Conservation (phyloP, 2,113 vertebrate species). For the Pachypanchax playfairii region DNA sequence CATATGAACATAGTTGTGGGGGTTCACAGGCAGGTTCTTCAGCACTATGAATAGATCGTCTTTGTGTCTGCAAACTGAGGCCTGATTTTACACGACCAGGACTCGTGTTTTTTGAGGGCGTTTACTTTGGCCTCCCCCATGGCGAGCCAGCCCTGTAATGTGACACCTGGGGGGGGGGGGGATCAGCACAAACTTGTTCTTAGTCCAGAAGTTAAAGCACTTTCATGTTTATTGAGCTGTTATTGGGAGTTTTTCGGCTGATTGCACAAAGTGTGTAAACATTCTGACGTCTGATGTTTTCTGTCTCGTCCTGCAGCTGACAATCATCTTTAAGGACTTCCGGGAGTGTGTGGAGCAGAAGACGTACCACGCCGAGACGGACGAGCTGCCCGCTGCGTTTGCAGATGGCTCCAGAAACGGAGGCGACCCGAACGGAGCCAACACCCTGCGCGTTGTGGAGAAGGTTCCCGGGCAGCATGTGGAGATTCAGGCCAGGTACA, state of each 20-base stretch:
- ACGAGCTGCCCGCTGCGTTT: slow-evolving; percentile 92
- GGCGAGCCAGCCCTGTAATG: slow-evolving; percentile 73
- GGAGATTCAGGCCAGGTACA: slow-evolving; percentile 96
- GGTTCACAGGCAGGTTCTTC: slow-evolving; percentile 78
- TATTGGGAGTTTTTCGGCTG: no score
- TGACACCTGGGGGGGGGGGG: slow-evolving; percentile 62
- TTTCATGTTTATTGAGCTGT: no score
- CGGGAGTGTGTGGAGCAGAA: slow-evolving; percentile 97
- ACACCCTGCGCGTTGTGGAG: slow-evolving; percentile 90
- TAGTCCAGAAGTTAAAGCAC: slow-evolving; percentile 33
- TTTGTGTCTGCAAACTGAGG: slow-evolving; percentile 82
- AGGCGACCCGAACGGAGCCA: slow-evolving; percentile 89
- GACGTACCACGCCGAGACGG: slow-evolving; percentile 94
- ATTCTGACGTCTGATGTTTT: background rate
- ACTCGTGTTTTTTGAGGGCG: slow-evolving; percentile 76
- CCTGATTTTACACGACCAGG: slow-evolving; percentile 76
- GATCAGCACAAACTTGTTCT: slow-evolving; percentile 55
- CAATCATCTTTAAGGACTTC: slow-evolving; percentile 98
- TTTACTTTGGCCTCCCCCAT: slow-evolving; percentile 75
- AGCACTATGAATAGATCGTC: slow-evolving; percentile 77
- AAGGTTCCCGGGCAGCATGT: slow-evolving; percentile 93
- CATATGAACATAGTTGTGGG: slow-evolving; percentile 70
- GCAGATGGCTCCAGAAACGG: slow-evolving; percentile 94
- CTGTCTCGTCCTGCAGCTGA: slow-evolving; percentile 81
- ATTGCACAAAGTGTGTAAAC: no score